Evolutionary conservation across 2,888 invertebrate species (phyloP).

Genomic region (Agonopterix heracliana): DNA sequence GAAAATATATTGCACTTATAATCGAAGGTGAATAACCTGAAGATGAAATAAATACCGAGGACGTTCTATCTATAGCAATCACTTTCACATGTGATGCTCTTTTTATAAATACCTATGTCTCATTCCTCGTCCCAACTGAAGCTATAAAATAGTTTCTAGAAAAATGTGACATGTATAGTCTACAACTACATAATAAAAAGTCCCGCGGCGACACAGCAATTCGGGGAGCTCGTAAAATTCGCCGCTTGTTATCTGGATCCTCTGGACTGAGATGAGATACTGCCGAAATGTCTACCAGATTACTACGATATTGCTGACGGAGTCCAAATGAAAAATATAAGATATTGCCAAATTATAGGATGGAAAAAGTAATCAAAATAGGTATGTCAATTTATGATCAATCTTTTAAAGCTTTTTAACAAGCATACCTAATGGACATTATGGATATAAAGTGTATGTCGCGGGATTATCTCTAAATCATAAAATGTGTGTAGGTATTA

Average conservation of each 20-base stretch:
- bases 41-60: slow-evolving; percentile 18
- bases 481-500: too few relatives aligned
- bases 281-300: slow-evolving; percentile 18
- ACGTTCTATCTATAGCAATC: slow-evolving; percentile 9
- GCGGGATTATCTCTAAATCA: too few relatives aligned
- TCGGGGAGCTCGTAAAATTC: slow-evolving; percentile 48
- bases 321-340: background rate
- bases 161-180: slow-evolving; percentile 24
- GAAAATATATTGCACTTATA: too few relatives aligned
- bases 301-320: background rate
- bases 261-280: slow-evolving; percentile 28
- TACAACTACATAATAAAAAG: slow-evolving; percentile 28
- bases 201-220: slow-evolving; percentile 30
- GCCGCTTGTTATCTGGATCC: slow-evolving; percentile 44
- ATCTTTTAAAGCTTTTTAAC: too few relatives aligned
- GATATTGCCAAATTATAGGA: background rate
- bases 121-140: background rate
- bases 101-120: background rate
- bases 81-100: slow-evolving; percentile 1
- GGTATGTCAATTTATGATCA: too few relatives aligned
- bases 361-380: too few relatives aligned
- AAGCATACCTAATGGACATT: too few relatives aligned
- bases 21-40: slow-evolving; percentile 1
- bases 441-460: too few relatives aligned
- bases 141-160: slow-evolving; percentile 20